Conservation (phyloP, 2,888 invertebrate genomes). For the Chesias legatella region DNA sequence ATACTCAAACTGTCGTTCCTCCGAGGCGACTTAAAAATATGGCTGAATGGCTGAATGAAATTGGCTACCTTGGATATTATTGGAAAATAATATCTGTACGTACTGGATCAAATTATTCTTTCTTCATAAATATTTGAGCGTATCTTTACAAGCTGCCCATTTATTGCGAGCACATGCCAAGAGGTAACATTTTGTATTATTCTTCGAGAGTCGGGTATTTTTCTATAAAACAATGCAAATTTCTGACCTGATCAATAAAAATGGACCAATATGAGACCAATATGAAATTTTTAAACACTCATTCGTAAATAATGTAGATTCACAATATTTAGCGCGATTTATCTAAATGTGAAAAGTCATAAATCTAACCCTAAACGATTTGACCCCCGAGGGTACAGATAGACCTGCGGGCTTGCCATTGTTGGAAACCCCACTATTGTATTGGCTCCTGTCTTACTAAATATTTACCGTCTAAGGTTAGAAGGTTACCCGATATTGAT, state of each 20-base stretch:
- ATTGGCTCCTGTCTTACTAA: slow-evolving; percentile 32
- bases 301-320: too few species aligned
- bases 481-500: too few species aligned
- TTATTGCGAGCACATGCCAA: slow-evolving; percentile 14
- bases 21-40: too few species aligned
- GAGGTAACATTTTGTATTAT: too few species aligned
- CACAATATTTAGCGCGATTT: slow-evolving; percentile 33
- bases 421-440: slow-evolving; percentile 26
- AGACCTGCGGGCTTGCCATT: slow-evolving; percentile 23
- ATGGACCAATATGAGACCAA: too few species aligned
- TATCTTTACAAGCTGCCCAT: slow-evolving; percentile 15
- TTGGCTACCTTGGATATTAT: slow-evolving; percentile 15
- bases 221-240: too few species aligned
- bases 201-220: too few species aligned
- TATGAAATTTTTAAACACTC: too few species aligned
- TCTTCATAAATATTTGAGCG: slow-evolving; percentile 20
- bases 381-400: slow-evolving; percentile 31
- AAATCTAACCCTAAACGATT: slow-evolving; percentile 45
- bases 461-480: slow-evolving; percentile 36
- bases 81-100: slow-evolving; percentile 11
- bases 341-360: slow-evolving; percentile 47
- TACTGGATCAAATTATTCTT: slow-evolving; percentile 18
- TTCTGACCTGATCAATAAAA: too few species aligned
- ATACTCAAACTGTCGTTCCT: too few species aligned
- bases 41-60: too few species aligned